These are phyloP conservation scores for Pemphigus obesinymphae DNA, from an alignment of 1,140 invertebrate genomes.

Conservation along the genomic window DNA sequence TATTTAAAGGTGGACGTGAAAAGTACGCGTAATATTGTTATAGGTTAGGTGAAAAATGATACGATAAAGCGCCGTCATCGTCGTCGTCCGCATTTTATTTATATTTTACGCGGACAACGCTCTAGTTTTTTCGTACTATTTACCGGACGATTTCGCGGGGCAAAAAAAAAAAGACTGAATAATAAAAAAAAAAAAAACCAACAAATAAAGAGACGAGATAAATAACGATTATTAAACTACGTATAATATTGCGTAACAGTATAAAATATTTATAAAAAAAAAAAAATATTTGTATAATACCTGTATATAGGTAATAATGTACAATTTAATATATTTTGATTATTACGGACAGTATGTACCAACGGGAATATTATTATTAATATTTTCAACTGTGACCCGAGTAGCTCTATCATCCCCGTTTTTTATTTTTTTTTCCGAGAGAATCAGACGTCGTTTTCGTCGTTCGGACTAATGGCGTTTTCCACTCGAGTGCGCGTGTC, in stretches of 20 bases:
- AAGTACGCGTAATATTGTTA: background rate
- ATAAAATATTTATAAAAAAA: too few species aligned
- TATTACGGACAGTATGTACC: background rate
- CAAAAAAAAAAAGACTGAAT: too few species aligned
- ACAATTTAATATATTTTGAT: background rate
- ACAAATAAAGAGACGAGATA: too few species aligned
- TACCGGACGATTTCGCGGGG: too few species aligned
- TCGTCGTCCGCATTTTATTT: too few species aligned
- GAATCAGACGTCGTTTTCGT: background rate
- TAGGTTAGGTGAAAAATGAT: too few species aligned
- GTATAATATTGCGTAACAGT: background rate
- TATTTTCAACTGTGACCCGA: slow-evolving; percentile 16
- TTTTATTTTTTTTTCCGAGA: background rate
- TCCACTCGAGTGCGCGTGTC: slow-evolving; percentile 26
- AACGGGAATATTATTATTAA: background rate
- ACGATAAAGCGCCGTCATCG: too few species aligned
- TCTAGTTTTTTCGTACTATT: too few species aligned
- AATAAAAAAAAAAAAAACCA: too few species aligned
- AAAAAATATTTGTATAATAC: too few species aligned
- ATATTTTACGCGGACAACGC: too few species aligned
- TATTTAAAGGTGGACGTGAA: background rate
- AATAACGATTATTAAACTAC: too few species aligned
- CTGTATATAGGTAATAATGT: background rate
- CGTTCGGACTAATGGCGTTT: slow-evolving; percentile 19
- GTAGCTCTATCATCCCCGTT: background rate